Base-by-base conservation (phyloP, 2,113 vertebrate species). In the Sphyrna mokarran region DNA sequence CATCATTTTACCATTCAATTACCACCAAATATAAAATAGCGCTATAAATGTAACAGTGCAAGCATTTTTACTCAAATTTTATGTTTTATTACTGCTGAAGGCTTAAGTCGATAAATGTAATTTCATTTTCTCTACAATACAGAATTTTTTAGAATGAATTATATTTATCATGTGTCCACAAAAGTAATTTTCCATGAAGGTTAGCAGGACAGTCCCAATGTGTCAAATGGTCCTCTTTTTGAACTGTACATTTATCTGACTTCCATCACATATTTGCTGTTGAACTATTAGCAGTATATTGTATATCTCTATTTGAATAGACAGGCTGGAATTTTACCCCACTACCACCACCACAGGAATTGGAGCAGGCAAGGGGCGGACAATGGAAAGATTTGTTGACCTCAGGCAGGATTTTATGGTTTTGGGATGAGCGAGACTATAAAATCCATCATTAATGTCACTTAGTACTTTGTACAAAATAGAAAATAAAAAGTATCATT, bases 1-100 rank as follows among this genome's bases (percentile, higher is more conserved):
- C n/a, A 83, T 83, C 80, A 83, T 83, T 22, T 83, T 40, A 83
- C 80, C 80, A 83, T 83, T 83, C 80, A 83, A 83, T 83, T 83
- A 43, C 37, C 78, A 80, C 13, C 80, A 83, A 83, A 43, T 43
- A 20, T 40, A 83, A 83, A 83, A 83, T 22, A 40, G 18, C 80
- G 43, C 37, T 83, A n/a, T 83, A 20, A 83, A 83, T 83, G 78
- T 83, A 83, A 83, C 33, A 40, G 18, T 22, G 16, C n/a, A 37
- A 83, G 80, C 80, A 83, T 40, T 83, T 83, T 40, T 43, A 83
- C 80, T 40, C 80, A 83, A 40, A 40, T 83, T 40, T 83, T 7
- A 83, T 16, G 16, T 40, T 83, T 37, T 83, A 83, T 83, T 43
- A 43, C 37, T 43, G 80, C 80, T 83, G 80, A 83, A 83, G 37